Base-by-base conservation (phyloP, 2,888 invertebrate species). In the Dynastes hyllus region DNA sequence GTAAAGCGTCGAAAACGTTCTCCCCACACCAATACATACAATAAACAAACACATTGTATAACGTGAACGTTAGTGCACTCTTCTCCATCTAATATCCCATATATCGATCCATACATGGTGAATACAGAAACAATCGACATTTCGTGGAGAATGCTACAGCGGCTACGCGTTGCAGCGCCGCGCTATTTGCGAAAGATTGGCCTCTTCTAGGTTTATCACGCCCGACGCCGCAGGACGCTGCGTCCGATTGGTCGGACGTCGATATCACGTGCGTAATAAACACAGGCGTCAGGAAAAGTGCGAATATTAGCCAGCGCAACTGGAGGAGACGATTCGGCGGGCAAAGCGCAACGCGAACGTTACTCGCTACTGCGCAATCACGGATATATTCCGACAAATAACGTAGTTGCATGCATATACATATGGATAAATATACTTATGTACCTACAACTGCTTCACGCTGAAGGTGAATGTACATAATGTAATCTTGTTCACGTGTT, bases 221-320 rank as follows among this genome's bases (percentile, higher is more conserved):
- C 84, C 84, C 83, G 84, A 83, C 82, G 84, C 84, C 83, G 80
- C 80, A 82, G 84, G 84, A 82, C 82, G 80, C 78, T 77, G 61
- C 77, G 63, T 76, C 80, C 81, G 78, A 84, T 84, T 84, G 84
- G 84, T 76, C 79, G 78, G 55, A 29, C 73, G 76, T 55, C 65
- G 77, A 76, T 73, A 80, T 81, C 83, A 83, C 83, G 83, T 83
- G 83, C 78, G 81, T 80, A 82, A 83, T 82, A 84, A 81, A 82
- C 80, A 81, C 78, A 79, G 76, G 78, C 77, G 5, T 37, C 32
- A 69, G 55, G 75, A 32, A 77, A 55, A 51, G 29, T 51, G 67
- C 77, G 55, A 55, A 77, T 66, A 77, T 77, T 67, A 67, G n/a
- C 65, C 32, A 45, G 53, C 27, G 55, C 55, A 16, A 58, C 55